Percentiles rank a stretch among this genome's conserved stretches.
Evolutionary conservation across 2,888 invertebrate species (phyloP).

Genomic region (Nephrotoma flavescens): DNA sequence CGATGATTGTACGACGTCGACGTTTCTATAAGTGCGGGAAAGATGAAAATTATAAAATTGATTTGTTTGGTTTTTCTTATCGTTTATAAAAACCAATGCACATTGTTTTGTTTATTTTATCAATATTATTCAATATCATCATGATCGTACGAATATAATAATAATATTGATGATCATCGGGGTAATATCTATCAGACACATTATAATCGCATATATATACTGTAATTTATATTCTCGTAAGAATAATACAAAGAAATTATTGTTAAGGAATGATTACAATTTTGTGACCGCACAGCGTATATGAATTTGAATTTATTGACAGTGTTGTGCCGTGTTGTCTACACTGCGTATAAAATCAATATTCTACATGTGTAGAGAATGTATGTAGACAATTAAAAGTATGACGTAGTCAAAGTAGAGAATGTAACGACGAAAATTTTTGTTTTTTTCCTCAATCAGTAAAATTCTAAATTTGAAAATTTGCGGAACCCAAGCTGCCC

Average conservation of each 20-base stretch:
- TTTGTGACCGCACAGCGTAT: not conserved
- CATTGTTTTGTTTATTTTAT: not conserved
- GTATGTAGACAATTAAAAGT: no score
- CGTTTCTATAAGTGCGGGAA: not conserved
- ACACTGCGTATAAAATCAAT: no score
- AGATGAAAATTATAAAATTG: not conserved
- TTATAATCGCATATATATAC: not conserved
- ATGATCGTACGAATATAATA: not conserved
- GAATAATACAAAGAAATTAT: not conserved
- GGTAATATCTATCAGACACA: not conserved
- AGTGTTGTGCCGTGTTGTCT: no score
- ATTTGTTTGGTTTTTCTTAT: not conserved
- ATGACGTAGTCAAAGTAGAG: no score
- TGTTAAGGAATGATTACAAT: not conserved
- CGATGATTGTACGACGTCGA: not conserved
- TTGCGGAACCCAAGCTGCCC: no score
- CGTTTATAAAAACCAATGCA: not conserved
- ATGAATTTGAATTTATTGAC: no score
- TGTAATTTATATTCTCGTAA: not conserved
- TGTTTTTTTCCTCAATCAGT: no score
- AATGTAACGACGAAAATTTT: no score
- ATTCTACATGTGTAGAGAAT: no score
- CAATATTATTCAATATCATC: not conserved
- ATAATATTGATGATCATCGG: not conserved
- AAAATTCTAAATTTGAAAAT: no score